A percentile compares a stretch with the other conserved stretches of the same genome.
Evolutionary conservation across 2,113 vertebrate genomes (phyloP).

Genomic region (Echinops telfairi): DNA sequence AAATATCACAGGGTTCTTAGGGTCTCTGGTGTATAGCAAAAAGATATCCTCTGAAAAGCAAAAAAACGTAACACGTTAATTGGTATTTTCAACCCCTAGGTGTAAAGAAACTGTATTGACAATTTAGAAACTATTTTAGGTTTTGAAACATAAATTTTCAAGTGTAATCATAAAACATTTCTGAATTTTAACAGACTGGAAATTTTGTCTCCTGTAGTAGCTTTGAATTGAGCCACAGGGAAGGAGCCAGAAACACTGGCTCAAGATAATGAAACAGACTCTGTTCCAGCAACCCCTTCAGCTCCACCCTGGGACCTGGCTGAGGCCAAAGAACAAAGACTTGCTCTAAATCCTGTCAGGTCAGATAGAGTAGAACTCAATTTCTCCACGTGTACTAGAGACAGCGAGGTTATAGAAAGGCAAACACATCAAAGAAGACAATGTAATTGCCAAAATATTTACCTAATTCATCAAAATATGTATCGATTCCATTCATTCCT

Average conservation of each 20-base stretch:
- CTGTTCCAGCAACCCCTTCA: not conserved
- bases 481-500: constrained; percentile 95
- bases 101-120: not conserved
- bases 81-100: not conserved
- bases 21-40: constrained; percentile 94
- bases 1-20: constrained; percentile 97
- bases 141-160: not conserved
- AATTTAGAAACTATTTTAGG: not conserved
- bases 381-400: not conserved
- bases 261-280: not conserved
- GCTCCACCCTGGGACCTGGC: rapidly evolving
- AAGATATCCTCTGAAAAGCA: constrained; percentile 95
- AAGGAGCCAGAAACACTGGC: not conserved
- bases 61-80: constrained; percentile 47
- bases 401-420: not conserved
- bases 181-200: not conserved
- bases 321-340: not conserved
- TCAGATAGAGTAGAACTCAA: not conserved
- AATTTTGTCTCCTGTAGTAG: not conserved
- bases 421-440: not conserved
- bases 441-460: constrained; percentile 67
- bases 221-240: not conserved
- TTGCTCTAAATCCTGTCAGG: not conserved
- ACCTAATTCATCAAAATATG: constrained; percentile 98
- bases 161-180: not conserved